Evolutionary conservation across 2,888 invertebrate species (phyloP), one percentile per base, ranked within the genome.

Genomic region (Notodonta ziczac): DNA sequence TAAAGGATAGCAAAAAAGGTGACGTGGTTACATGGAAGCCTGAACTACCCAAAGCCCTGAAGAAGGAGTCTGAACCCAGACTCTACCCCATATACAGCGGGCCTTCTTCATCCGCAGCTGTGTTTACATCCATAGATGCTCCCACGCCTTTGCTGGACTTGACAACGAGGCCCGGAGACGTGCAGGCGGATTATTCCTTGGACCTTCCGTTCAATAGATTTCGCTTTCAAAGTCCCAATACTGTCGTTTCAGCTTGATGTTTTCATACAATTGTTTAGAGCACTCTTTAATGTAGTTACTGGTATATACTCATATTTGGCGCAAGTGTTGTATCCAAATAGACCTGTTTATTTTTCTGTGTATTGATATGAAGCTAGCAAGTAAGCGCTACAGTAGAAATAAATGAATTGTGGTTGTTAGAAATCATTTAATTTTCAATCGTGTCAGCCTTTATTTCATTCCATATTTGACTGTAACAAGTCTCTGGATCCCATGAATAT

Each of bases 151-250:
- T 89, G 32, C 71, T 75, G n/a, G 91, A 93, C 68, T 70, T 90
- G 55, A 90, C 91, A 0, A 90, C 91, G 4, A 82, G 72, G 57
- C 93, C 93, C 1, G 89, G 90, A 0, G 94, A 94, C 65, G 91
- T 94, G 0, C 93, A 93, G 68, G 93, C 93, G 0, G 94, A 94
- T 70, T 93, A 92, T 66, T 81, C 93, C 1, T 68, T 94, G 68
- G 94, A 94, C 70, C 74, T 94, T 42, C 94, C 94, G 10, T 93
- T 89, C 70, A 93, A 94, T 87, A 84, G 90, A 74, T 86, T 94
- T 85, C 90, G 81, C 74, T 93, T 91, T 93, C 93, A 92, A 91
- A 89, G 83, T 92, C 85, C 93, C 93, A 76, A 88, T 93, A 73
- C 91, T 93, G 78, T 92, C 88, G 72, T 93, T 93, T 85, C 91